Base-by-base conservation (phyloP, 1,140 invertebrate species). In the Cotesia typhae region DNA sequence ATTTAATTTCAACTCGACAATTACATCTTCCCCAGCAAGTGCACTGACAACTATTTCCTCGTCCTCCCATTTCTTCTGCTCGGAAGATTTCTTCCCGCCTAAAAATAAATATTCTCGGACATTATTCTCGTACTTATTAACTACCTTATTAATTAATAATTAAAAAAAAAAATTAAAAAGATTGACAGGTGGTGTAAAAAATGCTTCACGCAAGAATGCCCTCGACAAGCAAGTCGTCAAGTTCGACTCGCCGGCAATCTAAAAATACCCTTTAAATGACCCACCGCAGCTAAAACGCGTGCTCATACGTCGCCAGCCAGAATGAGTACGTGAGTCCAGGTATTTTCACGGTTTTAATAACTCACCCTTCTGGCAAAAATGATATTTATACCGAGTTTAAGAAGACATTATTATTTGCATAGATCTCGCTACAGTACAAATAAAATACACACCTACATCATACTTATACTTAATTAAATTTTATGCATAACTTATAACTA, bases 231-330 rank as follows among this genome's bases (percentile, higher is more conserved):
- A 59, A 61, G 20, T 65, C 71, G 67, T 76, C 75, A 78, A 76
- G 78, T 82, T 79, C 78, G 79, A 76, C 77, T 79, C 76, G 80
- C 79, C 76, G 80, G 77, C 77, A 71, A 71, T 77, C 81, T 84
- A 84, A 84, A 84, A 83, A 83, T 84, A 84, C 70, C 71, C 69
- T 79, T 78, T 76, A 81, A 81, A 81, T 79, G 75, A 81, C 77
- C 78, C 72, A 78, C 73, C 71, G 70, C 64, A 55, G 20, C 60
- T 74, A 75, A 77, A 76, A 74, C 72, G 73, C 63, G 70, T 57
- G 35, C 51, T 52, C 71, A 20, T 53, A 52, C 20, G 47, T 47
- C 47, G 36, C 20, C 47, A 64, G 47, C 57, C 17, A 64, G 61
- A 59, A 63, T 52, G 12, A 20, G 35, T 20, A 63, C 41, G 41